Evolutionary conservation across 1,140 invertebrate species (phyloP).

Genomic region (Augochlora pura): DNA sequence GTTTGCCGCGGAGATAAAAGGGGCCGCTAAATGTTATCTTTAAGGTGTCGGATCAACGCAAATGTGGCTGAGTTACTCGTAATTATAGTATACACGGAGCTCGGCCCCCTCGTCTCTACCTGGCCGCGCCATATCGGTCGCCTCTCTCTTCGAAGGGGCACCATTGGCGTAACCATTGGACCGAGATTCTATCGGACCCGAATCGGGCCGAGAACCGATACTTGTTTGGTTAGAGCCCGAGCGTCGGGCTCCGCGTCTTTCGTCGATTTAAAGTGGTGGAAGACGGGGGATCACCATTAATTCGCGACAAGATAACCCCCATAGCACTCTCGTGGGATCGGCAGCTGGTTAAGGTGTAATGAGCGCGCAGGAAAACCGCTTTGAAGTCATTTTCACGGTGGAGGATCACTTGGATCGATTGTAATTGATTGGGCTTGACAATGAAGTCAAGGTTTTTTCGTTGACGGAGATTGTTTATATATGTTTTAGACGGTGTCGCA

Average conservation of each 20-base stretch:
- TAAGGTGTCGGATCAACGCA: constrained; percentile 81
- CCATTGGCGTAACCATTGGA: constrained; percentile 58
- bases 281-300: neutral
- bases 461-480: no score
- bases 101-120: constrained; percentile 71
- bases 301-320: neutral
- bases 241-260: neutral
- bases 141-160: constrained; percentile 16
- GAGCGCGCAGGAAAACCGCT: no score
- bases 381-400: no score
- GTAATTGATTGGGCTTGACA: no score
- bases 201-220: neutral
- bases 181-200: constrained; percentile 23
- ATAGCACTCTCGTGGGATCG: no score
- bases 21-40: constrained; percentile 82
- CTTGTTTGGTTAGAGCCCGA: constrained; percentile 24
- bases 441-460: no score
- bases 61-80: constrained; percentile 81
- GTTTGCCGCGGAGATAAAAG: constrained; percentile 81
- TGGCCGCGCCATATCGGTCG: constrained; percentile 33
- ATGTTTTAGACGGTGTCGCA: no score
- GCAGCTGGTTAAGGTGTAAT: no score
- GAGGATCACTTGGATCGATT: no score
- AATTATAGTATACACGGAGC: constrained; percentile 80
- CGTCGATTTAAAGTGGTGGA: no score